These are phyloP conservation scores for Muscicapa adusta DNA, from an alignment of 2,113 vertebrate species.

Conservation along the genomic window DNA sequence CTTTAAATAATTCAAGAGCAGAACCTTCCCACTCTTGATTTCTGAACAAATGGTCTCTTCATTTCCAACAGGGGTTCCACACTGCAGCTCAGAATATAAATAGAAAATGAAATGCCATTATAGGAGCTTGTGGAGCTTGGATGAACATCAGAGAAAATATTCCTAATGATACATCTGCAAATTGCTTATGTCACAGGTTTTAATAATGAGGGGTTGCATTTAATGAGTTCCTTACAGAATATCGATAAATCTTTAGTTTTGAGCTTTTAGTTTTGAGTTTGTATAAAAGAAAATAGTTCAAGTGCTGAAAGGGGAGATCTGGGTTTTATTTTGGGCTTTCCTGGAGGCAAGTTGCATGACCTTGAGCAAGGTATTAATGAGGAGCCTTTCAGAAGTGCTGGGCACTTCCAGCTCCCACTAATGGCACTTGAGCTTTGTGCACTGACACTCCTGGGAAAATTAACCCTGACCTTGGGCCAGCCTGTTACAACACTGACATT, in stretches of 20 bases:
- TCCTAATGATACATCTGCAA: neutral
- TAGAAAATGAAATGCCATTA: slow-evolving; percentile 51
- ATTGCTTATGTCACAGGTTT: slow-evolving; percentile 13
- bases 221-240: neutral
- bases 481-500: slow-evolving; percentile 8
- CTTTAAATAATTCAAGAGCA: slow-evolving; percentile 29
- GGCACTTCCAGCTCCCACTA: neutral
- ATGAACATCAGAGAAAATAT: slow-evolving; percentile 12
- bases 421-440: neutral
- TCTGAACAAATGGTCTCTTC: slow-evolving; percentile 41
- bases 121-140: neutral
- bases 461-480: neutral
- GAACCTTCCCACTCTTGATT: slow-evolving; percentile 19
- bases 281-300: neutral
- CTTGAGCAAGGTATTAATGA: slow-evolving; percentile 24
- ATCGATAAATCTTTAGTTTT: neutral
- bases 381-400: slow-evolving; percentile 11
- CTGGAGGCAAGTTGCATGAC: neutral
- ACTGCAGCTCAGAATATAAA: slow-evolving; percentile 38
- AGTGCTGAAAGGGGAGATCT: neutral
- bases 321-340: neutral
- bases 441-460: neutral
- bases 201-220: neutral
- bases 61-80: neutral
- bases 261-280: neutral